A percentile compares a stretch with the other conserved stretches of the same genome.
phyloP scores from a whole-genome alignment of 2,797 vertebrate species.

The Falco peregrinus region DNA sequence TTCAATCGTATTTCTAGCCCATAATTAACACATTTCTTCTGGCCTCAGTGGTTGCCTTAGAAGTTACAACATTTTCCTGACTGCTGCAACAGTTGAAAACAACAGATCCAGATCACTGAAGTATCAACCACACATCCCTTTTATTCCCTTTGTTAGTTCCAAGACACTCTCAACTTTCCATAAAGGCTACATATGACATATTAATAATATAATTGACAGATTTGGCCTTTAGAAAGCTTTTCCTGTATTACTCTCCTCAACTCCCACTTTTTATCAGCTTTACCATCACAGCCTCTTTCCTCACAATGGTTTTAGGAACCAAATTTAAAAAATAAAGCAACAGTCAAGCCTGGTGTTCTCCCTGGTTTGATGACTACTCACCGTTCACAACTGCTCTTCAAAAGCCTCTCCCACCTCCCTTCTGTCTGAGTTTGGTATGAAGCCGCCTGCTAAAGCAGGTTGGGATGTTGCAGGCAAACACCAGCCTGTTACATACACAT shows the following conservation, averaged over 20 bases:
- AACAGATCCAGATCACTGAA: background rate
- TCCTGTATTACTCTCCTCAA: background rate
- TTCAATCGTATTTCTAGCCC: background rate
- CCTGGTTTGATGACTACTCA: background rate
- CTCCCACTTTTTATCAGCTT: conserved; percentile 24
- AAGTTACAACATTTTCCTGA: background rate
- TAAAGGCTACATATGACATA: background rate
- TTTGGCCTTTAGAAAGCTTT: conserved; percentile 15
- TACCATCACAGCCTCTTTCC: background rate
- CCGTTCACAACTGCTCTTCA: conserved; percentile 5
- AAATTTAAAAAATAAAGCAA: background rate
- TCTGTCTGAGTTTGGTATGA: conserved; percentile 4
- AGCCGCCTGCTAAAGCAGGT: background rate
- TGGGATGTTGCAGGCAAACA: conserved; percentile 19
- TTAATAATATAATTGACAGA: conserved; percentile 31
- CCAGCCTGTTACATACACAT: background rate
- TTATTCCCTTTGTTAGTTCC: background rate
- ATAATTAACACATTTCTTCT: background rate
- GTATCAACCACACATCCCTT: background rate
- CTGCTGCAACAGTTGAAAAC: background rate
- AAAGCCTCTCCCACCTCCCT: conserved; percentile 42
- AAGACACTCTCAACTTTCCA: background rate
- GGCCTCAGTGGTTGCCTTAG: background rate
- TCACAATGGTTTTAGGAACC: background rate
- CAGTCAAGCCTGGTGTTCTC: background rate